A percentile compares a stretch with the other conserved stretches of the same genome.
These are phyloP conservation scores for Ictalurus furcatus DNA, from an alignment of 2,113 vertebrate genomes.

Conservation along the genomic window DNA sequence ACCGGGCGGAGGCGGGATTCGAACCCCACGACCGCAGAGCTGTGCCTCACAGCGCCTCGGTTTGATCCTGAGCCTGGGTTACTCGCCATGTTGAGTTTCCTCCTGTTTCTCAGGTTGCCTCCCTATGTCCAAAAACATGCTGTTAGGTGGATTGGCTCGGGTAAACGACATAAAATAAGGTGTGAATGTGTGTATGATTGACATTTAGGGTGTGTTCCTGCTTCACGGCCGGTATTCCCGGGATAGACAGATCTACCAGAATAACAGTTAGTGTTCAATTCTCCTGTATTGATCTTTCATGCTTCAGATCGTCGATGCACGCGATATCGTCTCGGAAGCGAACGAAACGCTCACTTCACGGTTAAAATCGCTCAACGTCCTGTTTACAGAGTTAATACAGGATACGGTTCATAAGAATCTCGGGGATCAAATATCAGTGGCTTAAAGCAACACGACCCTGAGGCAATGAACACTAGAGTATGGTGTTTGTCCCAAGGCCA, in stretches of 20 bases:
- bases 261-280: neutral
- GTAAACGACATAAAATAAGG: neutral
- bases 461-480: slow-evolving; percentile 63
- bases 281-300: neutral
- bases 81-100: neutral
- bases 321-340: neutral
- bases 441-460: slow-evolving; percentile 65
- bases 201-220: neutral
- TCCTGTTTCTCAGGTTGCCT: neutral
- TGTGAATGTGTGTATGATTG: neutral
- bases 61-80: neutral
- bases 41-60: too few relatives aligned
- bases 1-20: too few relatives aligned
- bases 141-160: neutral
- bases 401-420: slow-evolving; percentile 39
- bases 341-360: neutral
- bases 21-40: too few relatives aligned
- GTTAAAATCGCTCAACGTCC: neutral
- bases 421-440: slow-evolving; percentile 22
- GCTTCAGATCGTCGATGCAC: neutral
- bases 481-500: slow-evolving; percentile 66
- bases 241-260: neutral
- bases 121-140: neutral
- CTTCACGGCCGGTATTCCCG: neutral
- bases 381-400: slow-evolving; percentile 57